Percentiles rank a stretch among this genome's conserved stretches.
phyloP scores from a whole-genome alignment of 1,140 invertebrate genomes.

The Cherax destructor region DNA sequence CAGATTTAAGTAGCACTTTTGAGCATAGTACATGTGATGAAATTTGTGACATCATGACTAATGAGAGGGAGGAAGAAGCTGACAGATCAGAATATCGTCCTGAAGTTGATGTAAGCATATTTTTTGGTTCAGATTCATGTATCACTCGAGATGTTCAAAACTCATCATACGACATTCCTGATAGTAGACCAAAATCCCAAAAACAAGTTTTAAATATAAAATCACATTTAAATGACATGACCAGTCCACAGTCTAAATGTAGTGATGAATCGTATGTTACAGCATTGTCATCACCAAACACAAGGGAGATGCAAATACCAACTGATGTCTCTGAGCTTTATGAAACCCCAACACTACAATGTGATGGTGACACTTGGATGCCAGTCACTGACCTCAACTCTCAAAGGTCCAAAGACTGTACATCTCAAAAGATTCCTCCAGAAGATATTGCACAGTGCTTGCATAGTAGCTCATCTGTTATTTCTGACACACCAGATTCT shows the following conservation, averaged over 20 bases:
- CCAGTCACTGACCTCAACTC: neutral
- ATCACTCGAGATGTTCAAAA: neutral
- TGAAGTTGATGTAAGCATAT: conserved; percentile 36
- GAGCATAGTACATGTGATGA: conserved; percentile 61
- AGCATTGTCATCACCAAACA: neutral
- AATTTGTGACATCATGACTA: conserved; percentile 34
- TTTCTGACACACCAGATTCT: neutral
- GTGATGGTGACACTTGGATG: neutral
- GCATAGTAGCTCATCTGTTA: neutral
- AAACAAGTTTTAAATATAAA: neutral
- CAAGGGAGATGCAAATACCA: neutral
- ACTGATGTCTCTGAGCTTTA: neutral
- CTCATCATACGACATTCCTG: neutral
- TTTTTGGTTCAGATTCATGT: conserved; percentile 35
- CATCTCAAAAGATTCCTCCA: neutral
- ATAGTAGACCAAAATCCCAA: neutral
- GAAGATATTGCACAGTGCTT: neutral
- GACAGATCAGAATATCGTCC: neutral
- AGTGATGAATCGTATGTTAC: conserved; percentile 36
- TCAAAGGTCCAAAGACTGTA: neutral
- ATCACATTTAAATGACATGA: neutral
- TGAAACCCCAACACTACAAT: neutral
- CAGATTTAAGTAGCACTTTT: conserved; percentile 47
- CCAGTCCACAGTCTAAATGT: neutral
- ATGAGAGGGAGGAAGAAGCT: neutral